Evolutionary conservation across 2,113 vertebrate species (phyloP), one percentile per base, ranked within the genome.

Genomic region (Eulemur macaco): DNA sequence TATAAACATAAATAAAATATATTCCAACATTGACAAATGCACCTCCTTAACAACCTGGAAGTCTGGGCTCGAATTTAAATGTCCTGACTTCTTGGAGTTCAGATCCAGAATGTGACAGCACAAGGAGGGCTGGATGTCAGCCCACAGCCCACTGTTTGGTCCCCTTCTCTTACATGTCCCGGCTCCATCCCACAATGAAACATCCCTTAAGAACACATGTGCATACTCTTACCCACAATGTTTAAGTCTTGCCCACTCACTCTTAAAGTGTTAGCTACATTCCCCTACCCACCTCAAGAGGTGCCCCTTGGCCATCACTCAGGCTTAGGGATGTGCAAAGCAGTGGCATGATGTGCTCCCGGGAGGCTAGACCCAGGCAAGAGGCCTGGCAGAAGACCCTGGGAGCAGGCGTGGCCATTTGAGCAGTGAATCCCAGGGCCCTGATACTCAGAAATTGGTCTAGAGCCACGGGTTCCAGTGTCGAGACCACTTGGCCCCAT

Each of bases 1-100:
- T 82, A 63, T 34, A 94, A 69, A 34, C 18, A 93, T 85, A 86
- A 96, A 64, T 42, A 76, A 88, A 87, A 92, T 71, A 42, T 54
- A 63, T 34, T 64, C 76, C n/a, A 42, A 73, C 13, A 68, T 37
- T 82, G 52, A 94, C 85, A 95, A 86, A 63, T 84, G 5, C 3
- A 66, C 29, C 54, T 94, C 45, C 14, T 90, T 83, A 87, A 83
- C 76, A 87, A 73, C 52, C 50, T 93, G n/a, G 68, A 96, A 63
- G 20, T 82, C 9, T 94, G 31, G 58, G 25, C 68, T 80, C 52
- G 25, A 76, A 86, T 92, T 85, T 81, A 63, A 96, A 54, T 47
- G 42, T 93, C 69, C 54, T 78, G 29, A 37, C 23, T 88, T 86
- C 82, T 64, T 77, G 23, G 63, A 95, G 45, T 83, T 91, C 74